These are phyloP conservation scores for Sturnus vulgaris DNA, from an alignment of 2,113 vertebrate genomes.

Conservation along the genomic window DNA sequence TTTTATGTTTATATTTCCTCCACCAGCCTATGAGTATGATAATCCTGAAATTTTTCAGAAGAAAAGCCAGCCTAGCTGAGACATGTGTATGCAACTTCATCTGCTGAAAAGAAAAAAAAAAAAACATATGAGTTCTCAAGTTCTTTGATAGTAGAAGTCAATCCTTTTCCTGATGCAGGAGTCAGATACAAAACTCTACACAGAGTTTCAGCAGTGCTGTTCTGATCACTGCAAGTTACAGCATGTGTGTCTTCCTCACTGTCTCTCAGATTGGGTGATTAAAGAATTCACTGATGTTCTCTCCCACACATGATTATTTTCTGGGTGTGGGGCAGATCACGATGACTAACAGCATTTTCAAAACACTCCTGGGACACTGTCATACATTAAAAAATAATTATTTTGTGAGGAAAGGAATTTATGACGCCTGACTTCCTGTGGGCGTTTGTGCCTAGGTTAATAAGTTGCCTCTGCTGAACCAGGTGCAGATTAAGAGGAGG, in stretches of 20 bases:
- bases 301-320: slow-evolving; percentile 3
- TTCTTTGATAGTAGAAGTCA: background rate
- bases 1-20: background rate
- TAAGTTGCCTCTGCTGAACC: background rate
- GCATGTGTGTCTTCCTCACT: background rate
- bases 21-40: background rate
- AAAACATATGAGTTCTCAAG: background rate
- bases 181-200: background rate
- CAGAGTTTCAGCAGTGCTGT: background rate
- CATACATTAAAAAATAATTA: background rate
- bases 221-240: slow-evolving; percentile 7
- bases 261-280: background rate
- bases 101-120: background rate
- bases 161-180: background rate
- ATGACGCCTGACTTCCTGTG: background rate
- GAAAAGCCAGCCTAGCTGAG: background rate
- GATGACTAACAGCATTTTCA: slow-evolving; percentile 7
- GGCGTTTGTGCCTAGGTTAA: background rate
- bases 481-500: background rate
- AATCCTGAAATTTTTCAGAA: background rate
- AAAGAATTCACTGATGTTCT: slow-evolving; percentile 8
- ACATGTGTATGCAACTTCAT: background rate
- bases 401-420: background rate
- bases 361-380: background rate
- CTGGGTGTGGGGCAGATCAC: slow-evolving; percentile 1